phyloP scores from a whole-genome alignment of 2,888 invertebrate genomes.

The Drosophila cognata region DNA sequence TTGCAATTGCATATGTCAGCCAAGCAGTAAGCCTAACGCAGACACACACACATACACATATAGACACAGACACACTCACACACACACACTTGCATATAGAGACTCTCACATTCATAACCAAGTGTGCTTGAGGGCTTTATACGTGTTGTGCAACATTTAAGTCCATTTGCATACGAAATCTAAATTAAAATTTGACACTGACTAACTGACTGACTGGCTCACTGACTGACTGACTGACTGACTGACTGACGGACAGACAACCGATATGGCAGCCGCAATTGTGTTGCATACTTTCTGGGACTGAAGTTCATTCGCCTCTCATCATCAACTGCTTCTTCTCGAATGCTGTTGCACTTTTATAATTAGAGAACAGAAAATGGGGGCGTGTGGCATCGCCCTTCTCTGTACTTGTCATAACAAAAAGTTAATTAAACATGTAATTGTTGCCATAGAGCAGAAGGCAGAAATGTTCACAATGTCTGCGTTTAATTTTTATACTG shows the following conservation, averaged over 20 bases:
- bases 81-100: conserved; percentile 5
- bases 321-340: not conserved
- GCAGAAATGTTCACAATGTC: conserved; percentile 52
- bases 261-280: conserved; percentile 25
- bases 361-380: conserved; percentile 23
- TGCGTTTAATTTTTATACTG: conserved; percentile 15
- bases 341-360: conserved; percentile 26
- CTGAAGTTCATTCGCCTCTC: conserved; percentile 35
- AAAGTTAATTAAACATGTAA: conserved; percentile 79
- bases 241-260: conserved; percentile 24
- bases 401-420: conserved; percentile 64
- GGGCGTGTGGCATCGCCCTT: conserved; percentile 1
- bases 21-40: conserved; percentile 50
- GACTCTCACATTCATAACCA: conserved; percentile 49
- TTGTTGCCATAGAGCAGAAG: conserved; percentile 58
- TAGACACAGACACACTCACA: conserved; percentile 7
- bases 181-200: conserved; percentile 71
- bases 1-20: conserved; percentile 65
- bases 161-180: conserved; percentile 70
- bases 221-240: conserved; percentile 23
- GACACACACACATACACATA: not conserved
- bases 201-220: conserved; percentile 29
- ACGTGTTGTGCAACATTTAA: conserved; percentile 71
- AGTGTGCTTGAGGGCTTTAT: conserved; percentile 17
- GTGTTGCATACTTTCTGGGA: conserved; percentile 37